Evolutionary conservation across 1,140 invertebrate genomes (phyloP).

Genomic region (Diachasmimorpha longicaudata): DNA sequence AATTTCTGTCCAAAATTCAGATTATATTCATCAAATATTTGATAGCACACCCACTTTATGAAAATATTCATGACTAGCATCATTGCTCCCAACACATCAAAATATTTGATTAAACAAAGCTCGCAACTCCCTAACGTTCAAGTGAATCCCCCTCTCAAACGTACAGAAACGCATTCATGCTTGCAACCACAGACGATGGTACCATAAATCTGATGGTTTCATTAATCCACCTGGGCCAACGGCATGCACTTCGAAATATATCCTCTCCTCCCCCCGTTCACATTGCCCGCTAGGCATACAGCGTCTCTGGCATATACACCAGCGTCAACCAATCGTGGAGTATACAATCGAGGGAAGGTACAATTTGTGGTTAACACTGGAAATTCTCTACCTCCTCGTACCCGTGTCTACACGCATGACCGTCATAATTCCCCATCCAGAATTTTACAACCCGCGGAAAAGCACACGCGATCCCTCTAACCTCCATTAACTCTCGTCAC

Average conservation of each 20-base stretch:
- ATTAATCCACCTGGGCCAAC: constrained; percentile 13
- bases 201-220: constrained; percentile 21
- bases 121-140: not conserved
- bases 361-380: not conserved
- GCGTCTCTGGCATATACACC: not conserved
- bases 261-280: not conserved
- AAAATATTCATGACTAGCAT: too few species aligned
- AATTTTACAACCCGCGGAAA: not conserved
- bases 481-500: not conserved
- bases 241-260: constrained; percentile 9
- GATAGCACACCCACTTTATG: too few species aligned
- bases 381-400: not conserved
- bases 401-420: not conserved
- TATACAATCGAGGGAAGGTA: not conserved
- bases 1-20: too few species aligned
- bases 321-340: not conserved
- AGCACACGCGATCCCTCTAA: not conserved
- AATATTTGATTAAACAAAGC: not conserved
- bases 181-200: not conserved
- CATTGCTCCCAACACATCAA: not conserved
- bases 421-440: not conserved
- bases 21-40: too few species aligned
- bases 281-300: not conserved
- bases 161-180: not conserved
- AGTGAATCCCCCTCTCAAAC: not conserved